phyloP scores from a whole-genome alignment of 1,140 invertebrate species.

The Steinernema feltiae region DNA sequence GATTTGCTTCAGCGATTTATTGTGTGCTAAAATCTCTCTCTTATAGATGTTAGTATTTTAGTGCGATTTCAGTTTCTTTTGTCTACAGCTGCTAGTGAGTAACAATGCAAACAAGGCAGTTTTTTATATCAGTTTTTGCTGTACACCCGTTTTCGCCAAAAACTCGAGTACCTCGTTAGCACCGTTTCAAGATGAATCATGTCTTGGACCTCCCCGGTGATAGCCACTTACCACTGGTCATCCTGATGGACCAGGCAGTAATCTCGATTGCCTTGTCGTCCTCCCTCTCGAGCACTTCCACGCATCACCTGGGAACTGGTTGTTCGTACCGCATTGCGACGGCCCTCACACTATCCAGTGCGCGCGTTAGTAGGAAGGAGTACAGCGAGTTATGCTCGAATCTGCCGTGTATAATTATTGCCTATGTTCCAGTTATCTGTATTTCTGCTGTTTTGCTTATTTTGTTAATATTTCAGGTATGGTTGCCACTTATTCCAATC shows the following conservation, averaged over 20 bases:
- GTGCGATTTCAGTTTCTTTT: background rate
- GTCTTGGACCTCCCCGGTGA: background rate
- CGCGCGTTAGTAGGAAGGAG: background rate
- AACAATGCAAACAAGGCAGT: background rate
- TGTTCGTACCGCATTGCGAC: background rate
- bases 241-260: background rate
- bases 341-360: background rate
- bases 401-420: background rate
- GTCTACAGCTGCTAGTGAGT: background rate
- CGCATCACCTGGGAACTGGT: slow-evolving; percentile 2
- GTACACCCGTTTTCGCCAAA: background rate
- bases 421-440: background rate
- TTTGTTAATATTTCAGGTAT: background rate
- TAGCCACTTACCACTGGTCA: background rate
- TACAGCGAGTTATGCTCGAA: background rate
- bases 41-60: too few species aligned
- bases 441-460: background rate
- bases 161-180: background rate
- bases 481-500: background rate
- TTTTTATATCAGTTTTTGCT: background rate
- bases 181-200: background rate
- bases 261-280: background rate
- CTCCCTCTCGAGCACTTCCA: slow-evolving; percentile 9
- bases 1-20: too few species aligned
- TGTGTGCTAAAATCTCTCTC: too few species aligned